Conservation (phyloP, 1,140 invertebrate species). For the Cotesia vestalis region DNA sequence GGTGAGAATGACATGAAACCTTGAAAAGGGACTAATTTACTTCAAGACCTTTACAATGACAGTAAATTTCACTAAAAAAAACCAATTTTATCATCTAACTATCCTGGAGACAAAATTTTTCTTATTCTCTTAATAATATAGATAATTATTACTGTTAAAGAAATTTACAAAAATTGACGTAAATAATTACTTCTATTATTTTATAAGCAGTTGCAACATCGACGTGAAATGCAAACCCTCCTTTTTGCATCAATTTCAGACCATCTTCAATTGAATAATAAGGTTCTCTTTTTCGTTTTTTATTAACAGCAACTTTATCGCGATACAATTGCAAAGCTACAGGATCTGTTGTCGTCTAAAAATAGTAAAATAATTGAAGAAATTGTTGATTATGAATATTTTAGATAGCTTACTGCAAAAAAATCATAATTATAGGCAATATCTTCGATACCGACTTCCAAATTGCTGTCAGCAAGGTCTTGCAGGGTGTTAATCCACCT, state of each 20-base stretch:
- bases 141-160: no score
- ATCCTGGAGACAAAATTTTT: no score
- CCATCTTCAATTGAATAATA: constrained; percentile 57
- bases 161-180: no score
- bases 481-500: constrained; percentile 71
- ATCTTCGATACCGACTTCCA: constrained; percentile 72
- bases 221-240: constrained; percentile 71
- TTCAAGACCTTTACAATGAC: no score
- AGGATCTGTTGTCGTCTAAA: constrained; percentile 69
- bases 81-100: no score
- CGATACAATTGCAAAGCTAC: constrained; percentile 66
- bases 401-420: constrained; percentile 65
- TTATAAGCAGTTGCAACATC: constrained; percentile 71
- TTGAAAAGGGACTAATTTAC: no score
- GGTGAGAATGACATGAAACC: no score
- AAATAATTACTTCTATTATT: constrained; percentile 63
- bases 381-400: not conserved
- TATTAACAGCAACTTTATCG: constrained; percentile 59
- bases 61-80: no score
- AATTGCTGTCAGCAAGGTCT: constrained; percentile 71
- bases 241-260: constrained; percentile 58
- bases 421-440: constrained; percentile 71
- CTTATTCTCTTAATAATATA: no score
- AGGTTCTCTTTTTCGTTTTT: constrained; percentile 42
- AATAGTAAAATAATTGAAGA: not conserved